Evolutionary conservation across 2,113 vertebrate genomes (phyloP), one percentile per base, ranked within the genome.

Genomic region (Pyrgilauda ruficollis): DNA sequence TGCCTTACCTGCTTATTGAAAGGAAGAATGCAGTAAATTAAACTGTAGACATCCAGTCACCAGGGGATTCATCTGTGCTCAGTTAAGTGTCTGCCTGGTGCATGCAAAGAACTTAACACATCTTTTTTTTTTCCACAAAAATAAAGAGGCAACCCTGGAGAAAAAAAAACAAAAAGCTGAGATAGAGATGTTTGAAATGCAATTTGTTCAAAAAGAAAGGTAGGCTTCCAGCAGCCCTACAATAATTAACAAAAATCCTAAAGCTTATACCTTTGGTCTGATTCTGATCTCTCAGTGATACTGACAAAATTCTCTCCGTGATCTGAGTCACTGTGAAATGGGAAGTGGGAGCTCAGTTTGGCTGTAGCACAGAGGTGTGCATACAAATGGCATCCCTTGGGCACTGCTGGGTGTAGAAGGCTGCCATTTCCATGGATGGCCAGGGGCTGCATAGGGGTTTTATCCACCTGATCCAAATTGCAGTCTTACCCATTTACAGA

Each of bases 1-100:
- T 93, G 67, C 74, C 24, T 85, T 90, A 68, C 68, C 74, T 89
- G 37, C 41, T 92, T 85, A 49, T 75, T 92, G 87, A 78, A 82
- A 81, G 58, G 81, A 89, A 47, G 39, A 72, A 26, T 50, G 56
- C 44, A 83, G 84, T 92, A 92, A 96, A 78, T 75, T 85, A 76
- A 82, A 47, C 74, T 68, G 69, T 21, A 92, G 76, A 64, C 78
- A 89, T 72, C 53, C 20, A 84, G 61, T 62, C 87, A 70, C 77
- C 8, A 3, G 44, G 76, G 59, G 73, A 94, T 94, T 90, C 46
- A 20, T 12, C 79, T 89, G 17, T 84, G 33, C 62, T 95, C 39
- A 31, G 47, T 55, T 83, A 47, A 83, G n/a, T 46, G 47, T 30
- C 30, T 83, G n/a, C n/a, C 41, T 47, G 35, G 31, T 47, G 55